Evolutionary conservation across 2,888 invertebrate species (phyloP).

Genomic region (Zelleria hepariella): DNA sequence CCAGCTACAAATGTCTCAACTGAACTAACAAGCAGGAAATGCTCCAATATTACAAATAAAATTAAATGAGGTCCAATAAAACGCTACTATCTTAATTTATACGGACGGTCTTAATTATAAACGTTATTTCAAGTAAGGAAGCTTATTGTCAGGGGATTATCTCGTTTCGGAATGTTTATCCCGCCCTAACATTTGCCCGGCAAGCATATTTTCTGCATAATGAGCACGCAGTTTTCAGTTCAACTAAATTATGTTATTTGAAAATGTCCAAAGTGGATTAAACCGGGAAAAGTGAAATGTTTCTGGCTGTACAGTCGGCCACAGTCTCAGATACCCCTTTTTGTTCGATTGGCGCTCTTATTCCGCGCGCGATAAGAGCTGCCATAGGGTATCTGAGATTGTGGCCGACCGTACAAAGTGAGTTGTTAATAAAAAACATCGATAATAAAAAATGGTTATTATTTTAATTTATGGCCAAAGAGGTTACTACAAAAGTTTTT

Average conservation of each 20-base stretch:
- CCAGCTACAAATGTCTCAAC: neutral
- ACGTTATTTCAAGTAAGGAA: conserved; percentile 19
- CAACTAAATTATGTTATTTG: neutral
- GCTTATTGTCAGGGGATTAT: neutral
- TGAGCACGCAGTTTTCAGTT: neutral
- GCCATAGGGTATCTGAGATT: too few relatives aligned
- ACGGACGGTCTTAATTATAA: conserved; percentile 31
- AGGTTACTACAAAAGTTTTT: too few relatives aligned
- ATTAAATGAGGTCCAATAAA: conserved; percentile 17
- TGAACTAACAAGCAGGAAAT: neutral
- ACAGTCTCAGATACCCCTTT: too few relatives aligned
- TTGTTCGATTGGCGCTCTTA: too few relatives aligned
- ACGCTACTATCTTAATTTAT: conserved; percentile 25
- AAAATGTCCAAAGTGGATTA: too few relatives aligned
- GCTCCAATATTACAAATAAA: neutral
- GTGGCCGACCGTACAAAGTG: too few relatives aligned
- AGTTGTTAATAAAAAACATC: too few relatives aligned
- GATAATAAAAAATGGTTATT: too few relatives aligned
- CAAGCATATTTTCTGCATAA: neutral
- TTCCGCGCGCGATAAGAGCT: too few relatives aligned
- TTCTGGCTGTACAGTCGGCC: too few relatives aligned
- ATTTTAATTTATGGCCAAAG: too few relatives aligned
- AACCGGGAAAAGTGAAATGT: too few relatives aligned
- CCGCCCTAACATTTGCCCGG: neutral
- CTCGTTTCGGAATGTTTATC: neutral